Percentiles rank a stretch among this genome's conserved stretches.
phyloP scores from a whole-genome alignment of 2,797 vertebrate species.

The Sebastes dallii region DNA sequence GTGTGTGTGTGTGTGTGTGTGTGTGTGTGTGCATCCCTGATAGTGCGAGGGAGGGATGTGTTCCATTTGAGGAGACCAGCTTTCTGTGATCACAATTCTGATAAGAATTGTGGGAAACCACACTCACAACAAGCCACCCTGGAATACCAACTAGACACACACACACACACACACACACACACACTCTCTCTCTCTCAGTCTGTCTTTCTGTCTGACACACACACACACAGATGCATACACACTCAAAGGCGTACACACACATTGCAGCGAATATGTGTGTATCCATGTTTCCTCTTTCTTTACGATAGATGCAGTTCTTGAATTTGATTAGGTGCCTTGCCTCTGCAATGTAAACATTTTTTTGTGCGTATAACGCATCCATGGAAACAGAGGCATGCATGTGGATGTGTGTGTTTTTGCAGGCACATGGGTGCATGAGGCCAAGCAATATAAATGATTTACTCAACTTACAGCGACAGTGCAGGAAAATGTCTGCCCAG shows the following conservation, averaged over 20 bases:
- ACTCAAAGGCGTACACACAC: background rate
- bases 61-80: constrained; percentile 73
- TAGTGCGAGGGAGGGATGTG: constrained; percentile 62
- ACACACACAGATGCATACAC: background rate
- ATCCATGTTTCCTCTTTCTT: constrained; percentile 22
- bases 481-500: constrained; percentile 29
- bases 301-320: background rate
- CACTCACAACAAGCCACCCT: constrained; percentile 66
- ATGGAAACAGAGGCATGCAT: constrained; percentile 16
- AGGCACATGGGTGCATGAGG: constrained; percentile 11
- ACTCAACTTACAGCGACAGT: constrained; percentile 38
- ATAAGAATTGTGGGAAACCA: constrained; percentile 78
- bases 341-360: constrained; percentile 25
- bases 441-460: constrained; percentile 39
- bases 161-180: background rate
- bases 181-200: background rate
- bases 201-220: background rate
- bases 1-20: background rate
- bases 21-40: constrained; percentile 25
- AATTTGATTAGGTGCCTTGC: constrained; percentile 37
- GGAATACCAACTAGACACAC: constrained; percentile 64
- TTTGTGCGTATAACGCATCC: background rate
- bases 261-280: background rate
- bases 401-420: constrained; percentile 1
- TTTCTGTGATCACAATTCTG: constrained; percentile 76